Evolutionary conservation across 2,888 invertebrate genomes (phyloP), one percentile per base, ranked within the genome.

Genomic region (Teleiodes luculella): DNA sequence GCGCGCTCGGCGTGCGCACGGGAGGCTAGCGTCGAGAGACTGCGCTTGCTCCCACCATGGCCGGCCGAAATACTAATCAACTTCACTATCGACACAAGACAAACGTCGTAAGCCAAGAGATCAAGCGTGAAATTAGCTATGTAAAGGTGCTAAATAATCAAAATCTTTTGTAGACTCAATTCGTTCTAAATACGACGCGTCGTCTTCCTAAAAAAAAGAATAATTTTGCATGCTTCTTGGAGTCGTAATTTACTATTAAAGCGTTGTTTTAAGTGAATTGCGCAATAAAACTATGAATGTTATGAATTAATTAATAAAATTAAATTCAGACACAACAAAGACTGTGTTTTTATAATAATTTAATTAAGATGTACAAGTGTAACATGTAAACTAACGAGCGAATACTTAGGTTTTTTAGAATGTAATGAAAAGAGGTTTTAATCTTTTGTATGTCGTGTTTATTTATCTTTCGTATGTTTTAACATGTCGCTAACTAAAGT

Each of bases 1-100:
- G 71, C 77, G 80, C 82, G 76, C 80, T 66, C 50, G 30, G 67
- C 78, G 77, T 74, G 76, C 86, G 84, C 85, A 74, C 81, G 64
- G 72, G 68, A 77, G 81, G 77, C 77, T 76, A 72, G 77, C 85
- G 81, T 84, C 78, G 78, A 82, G 86, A 82, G 85, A 88, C 88
- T 88, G 87, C 85, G 83, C 74, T 64, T 64, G 61, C 86, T 83
- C 82, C 86, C 85, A 80, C 82, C 79, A 79, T 43, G n/a, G 70
- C 61, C 71, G 70, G 70, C 83, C 86, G 78, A 85, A 84, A 84
- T 81, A 80, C 80, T 84, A 85, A 86, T 87, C 86, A 86, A 86
- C 85, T 86, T 86, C n/a, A 85, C 83, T 82, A 83, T 84, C 83
- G 84, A 79, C 74, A 78, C 74, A 66, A 67, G 70, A 76, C 78